phyloP scores from a whole-genome alignment of 2,113 vertebrate genomes.

The Labeo rohita region DNA sequence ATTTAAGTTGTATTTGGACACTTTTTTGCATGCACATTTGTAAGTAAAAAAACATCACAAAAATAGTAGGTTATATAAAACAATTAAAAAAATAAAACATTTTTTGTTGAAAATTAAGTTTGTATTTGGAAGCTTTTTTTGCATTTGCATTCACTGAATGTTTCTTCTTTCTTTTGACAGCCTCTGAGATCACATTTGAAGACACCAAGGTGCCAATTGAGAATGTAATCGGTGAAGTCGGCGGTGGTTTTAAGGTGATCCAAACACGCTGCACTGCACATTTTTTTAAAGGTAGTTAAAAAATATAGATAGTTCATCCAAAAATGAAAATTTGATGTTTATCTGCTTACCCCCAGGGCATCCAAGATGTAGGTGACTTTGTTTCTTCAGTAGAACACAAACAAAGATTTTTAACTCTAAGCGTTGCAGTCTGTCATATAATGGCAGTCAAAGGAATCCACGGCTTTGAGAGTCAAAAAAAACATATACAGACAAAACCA shows the following conservation, averaged over 20 bases:
- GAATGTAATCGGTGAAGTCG: slow-evolving; percentile 94
- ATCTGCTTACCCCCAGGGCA: too few species aligned
- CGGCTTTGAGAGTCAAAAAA: too few species aligned
- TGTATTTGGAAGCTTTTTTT: not conserved
- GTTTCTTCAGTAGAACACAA: too few species aligned
- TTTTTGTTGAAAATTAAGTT: not conserved
- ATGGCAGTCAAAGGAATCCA: too few species aligned
- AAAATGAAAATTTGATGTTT: too few species aligned
- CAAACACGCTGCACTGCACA: not conserved
- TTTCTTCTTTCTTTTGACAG: slow-evolving; percentile 69
- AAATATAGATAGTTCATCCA: too few species aligned
- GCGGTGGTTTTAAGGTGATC: slow-evolving; percentile 95
- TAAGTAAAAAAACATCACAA: not conserved
- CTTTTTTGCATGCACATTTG: too few species aligned
- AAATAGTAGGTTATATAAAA: not conserved
- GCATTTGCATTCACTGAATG: not conserved
- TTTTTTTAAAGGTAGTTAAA: not conserved
- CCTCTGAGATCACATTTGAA: slow-evolving; percentile 92
- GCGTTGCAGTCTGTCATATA: too few species aligned
- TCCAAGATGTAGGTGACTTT: too few species aligned
- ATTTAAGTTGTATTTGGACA: too few species aligned
- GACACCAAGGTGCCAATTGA: slow-evolving; percentile 90
- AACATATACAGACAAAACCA: too few species aligned
- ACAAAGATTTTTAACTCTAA: too few species aligned
- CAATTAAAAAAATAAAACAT: not conserved